Base-by-base conservation (phyloP, 1,140 invertebrate genomes). In the Chlorops oryzae region DNA sequence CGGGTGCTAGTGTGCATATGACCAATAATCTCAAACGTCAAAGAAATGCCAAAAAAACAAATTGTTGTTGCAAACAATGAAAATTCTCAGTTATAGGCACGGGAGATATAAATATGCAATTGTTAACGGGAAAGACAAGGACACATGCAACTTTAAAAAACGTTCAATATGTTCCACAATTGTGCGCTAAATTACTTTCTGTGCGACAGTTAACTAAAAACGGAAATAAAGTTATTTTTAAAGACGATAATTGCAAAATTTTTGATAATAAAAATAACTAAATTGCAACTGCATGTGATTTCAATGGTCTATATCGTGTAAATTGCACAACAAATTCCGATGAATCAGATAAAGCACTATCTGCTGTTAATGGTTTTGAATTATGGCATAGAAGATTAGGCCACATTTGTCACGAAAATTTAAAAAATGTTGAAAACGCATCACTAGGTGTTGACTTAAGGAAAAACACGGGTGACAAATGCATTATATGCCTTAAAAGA, bases 401-500 rank as follows among this genome's bases (percentile, higher is more conserved):
- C 5, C 42, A 28, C 25, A 45, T 45, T 45, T 45, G 15, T 23
- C 17, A 22, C 38, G 18, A 43, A 10, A 2, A 7, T 43, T 43
- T 25, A 3, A 25, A 25, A 13, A 25, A 27, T 23, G 41, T 43
- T 2, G 28, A 22, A 41, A 21, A 41, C 2, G 2, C 17, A 1
- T 41, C 15, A 2, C 6, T 20, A 10, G 39, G 9, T 41, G 20
- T 41, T 9, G 2, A 2, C 3, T 41, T 5, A 41, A 20, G 20
- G 39, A 41, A 20, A 15, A 20, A 48, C 47, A 22, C n/a, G 42
- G 17, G 13, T 12, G 18, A 23, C 3, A 40, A 47, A 15, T 70
- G 63, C 50, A 50, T 54, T 7, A 28, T 56, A 5, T 70, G 64
- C 45, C 2, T 60, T 0, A 44, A 56, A 47, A 55, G 63, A 23